Base-by-base conservation (phyloP, 1,140 invertebrate species). In the Drosophila yakuba region DNA sequence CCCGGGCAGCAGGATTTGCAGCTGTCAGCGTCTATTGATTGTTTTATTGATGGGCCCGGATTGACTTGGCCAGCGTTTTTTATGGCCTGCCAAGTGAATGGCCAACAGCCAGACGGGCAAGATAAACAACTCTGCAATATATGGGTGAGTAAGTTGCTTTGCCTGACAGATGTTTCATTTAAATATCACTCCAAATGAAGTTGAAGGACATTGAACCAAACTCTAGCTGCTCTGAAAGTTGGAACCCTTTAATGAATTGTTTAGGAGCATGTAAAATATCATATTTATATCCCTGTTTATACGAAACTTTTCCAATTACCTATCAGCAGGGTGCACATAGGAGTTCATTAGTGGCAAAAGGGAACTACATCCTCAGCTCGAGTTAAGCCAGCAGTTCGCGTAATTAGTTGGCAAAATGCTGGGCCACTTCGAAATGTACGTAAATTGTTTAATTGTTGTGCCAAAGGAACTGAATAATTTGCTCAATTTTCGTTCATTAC, bases 1-100 rank as follows among this genome's bases (percentile, higher is more conserved):
- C 54, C 62, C 66, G 75, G 52, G 43, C 52, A 36, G 63, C 67
- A 64, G 80, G 80, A 88, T 74, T 88, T 82, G 61, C 72, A 58
- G 75, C 83, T 88, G 84, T 88, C 83, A 88, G 79, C 80, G 74
- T 76, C 72, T 89, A 88, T 89, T 88, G 84, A 88, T 89, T 88
- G 84, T 88, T 89, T 88, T 88, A 89, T 86, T 88, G 83, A 86
- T 86, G 75, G 62, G 52, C 58, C 36, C 47, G 60, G 63, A 71
- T 47, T 59, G 69, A 68, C 55, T 72, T 43, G 54, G 75, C 35
- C 55, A 6, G 48, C 32, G n/a, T 56, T 54, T 61, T 74, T 78
- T 83, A 78, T 80, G 72, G 45, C 51, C 61, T 58, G 72, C 63
- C 80, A 85, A 83, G 80, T 79, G 61, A 60, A 62, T 75, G 56